Conservation (phyloP, 2,888 invertebrate species). For the Diadromus collaris region DNA sequence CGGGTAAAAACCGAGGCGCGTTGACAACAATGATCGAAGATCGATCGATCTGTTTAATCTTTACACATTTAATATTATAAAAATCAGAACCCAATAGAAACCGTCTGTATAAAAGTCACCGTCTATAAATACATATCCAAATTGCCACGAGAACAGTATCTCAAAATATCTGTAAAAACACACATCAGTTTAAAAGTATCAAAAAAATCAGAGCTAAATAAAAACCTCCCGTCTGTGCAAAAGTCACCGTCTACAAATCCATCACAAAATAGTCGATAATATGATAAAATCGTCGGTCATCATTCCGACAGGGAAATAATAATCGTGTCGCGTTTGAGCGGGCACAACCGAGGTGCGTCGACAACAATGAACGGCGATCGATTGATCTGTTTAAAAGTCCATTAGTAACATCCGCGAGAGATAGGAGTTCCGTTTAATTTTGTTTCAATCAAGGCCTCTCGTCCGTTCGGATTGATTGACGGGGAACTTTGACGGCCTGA, state of each 20-base stretch:
- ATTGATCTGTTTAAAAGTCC: conserved; percentile 61
- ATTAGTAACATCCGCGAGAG: conserved; percentile 47
- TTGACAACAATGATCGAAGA: not conserved
- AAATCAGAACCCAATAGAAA: too few relatives aligned
- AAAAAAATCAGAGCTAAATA: too few relatives aligned
- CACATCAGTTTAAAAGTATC: too few relatives aligned
- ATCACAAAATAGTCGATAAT: conserved; percentile 20
- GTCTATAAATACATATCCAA: too few relatives aligned
- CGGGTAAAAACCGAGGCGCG: conserved; percentile 10
- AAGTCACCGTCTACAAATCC: too few relatives aligned
- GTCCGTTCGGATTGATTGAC: conserved; percentile 44
- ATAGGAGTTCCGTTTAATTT: conserved; percentile 49
- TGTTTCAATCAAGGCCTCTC: conserved; percentile 57
- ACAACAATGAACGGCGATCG: conserved; percentile 12
- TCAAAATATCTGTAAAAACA: too few relatives aligned
- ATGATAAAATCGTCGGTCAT: conserved; percentile 23
- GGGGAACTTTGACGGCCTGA: conserved; percentile 38
- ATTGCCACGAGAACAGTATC: too few relatives aligned
- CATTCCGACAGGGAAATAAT: conserved; percentile 36
- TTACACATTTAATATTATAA: too few relatives aligned
- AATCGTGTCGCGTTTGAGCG: not conserved
- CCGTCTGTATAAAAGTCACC: too few relatives aligned
- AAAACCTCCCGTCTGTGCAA: too few relatives aligned
- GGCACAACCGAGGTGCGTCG: not conserved
- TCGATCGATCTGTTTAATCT: conserved; percentile 58